phyloP scores from a whole-genome alignment of 2,113 vertebrate genomes.

The Prunella himalayana region DNA sequence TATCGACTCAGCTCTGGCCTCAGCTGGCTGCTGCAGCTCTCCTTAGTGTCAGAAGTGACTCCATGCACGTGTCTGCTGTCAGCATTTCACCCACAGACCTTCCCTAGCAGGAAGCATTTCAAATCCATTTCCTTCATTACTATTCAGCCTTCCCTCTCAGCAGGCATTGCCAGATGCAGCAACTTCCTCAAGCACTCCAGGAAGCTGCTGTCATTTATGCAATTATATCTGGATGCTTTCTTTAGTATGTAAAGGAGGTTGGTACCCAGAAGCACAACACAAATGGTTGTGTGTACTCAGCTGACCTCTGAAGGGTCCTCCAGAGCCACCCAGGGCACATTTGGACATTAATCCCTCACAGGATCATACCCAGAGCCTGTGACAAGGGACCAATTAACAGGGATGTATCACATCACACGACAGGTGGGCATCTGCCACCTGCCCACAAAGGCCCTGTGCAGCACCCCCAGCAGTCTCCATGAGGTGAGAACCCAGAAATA shows the following conservation, averaged over 20 bases:
- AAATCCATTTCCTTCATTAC: background rate
- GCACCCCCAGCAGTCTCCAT: background rate
- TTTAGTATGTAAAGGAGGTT: background rate
- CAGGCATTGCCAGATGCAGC: background rate
- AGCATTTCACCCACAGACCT: background rate
- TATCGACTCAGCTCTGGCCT: background rate
- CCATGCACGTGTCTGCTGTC: background rate
- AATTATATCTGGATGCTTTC: background rate
- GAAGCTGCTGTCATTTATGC: background rate
- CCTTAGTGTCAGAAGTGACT: background rate
- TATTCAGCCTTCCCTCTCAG: background rate
- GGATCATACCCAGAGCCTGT: background rate
- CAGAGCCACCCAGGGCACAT: background rate
- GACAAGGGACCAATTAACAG: background rate
- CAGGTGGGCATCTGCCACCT: background rate
- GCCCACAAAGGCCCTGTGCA: background rate
- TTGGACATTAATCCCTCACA: background rate
- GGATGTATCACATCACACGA: accelerated
- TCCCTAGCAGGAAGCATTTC: background rate
- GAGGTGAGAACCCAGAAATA: background rate
- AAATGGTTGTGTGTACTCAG: background rate
- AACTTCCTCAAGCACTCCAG: background rate
- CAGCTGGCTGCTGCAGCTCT: background rate
- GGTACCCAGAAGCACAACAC: background rate
- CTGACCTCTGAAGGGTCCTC: too few species aligned